Percentiles rank a stretch among this genome's conserved stretches.
These are phyloP conservation scores for Cancer borealis DNA, from an alignment of 2,888 invertebrate genomes.

Conservation along the genomic window DNA sequence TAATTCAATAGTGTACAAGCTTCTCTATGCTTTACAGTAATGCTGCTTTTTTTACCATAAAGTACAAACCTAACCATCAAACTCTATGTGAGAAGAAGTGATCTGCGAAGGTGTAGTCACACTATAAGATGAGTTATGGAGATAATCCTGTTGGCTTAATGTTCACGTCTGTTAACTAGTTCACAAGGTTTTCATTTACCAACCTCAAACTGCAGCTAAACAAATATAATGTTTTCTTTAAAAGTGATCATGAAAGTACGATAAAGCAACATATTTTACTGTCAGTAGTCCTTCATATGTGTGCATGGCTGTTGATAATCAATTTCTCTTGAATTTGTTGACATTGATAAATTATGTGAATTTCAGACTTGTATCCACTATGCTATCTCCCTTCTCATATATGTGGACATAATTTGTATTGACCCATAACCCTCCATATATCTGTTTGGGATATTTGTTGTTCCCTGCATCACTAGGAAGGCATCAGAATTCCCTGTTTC, in stretches of 20 bases:
- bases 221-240: not conserved
- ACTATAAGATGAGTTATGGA: not conserved
- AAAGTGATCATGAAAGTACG: slow-evolving; percentile 54
- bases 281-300: slow-evolving; percentile 67
- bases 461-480: slow-evolving; percentile 68
- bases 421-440: slow-evolving; percentile 60
- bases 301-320: slow-evolving; percentile 70
- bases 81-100: no score
- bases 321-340: slow-evolving; percentile 57
- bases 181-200: not conserved
- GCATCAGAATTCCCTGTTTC: slow-evolving; percentile 61
- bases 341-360: slow-evolving; percentile 58
- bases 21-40: not conserved
- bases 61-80: no score
- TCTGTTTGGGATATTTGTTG: slow-evolving; percentile 53
- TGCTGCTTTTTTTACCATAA: not conserved
- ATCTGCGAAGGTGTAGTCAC: not conserved
- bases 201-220: not conserved
- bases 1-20: not conserved
- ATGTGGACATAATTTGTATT: slow-evolving; percentile 56
- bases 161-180: not conserved
- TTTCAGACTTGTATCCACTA: slow-evolving; percentile 37
- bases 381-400: slow-evolving; percentile 54
- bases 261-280: slow-evolving; percentile 62
- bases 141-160: not conserved